A percentile compares a stretch with the other conserved stretches of the same genome.
Evolutionary conservation across 2,113 vertebrate genomes (phyloP).

Genomic region (Oceanodroma tethys): DNA sequence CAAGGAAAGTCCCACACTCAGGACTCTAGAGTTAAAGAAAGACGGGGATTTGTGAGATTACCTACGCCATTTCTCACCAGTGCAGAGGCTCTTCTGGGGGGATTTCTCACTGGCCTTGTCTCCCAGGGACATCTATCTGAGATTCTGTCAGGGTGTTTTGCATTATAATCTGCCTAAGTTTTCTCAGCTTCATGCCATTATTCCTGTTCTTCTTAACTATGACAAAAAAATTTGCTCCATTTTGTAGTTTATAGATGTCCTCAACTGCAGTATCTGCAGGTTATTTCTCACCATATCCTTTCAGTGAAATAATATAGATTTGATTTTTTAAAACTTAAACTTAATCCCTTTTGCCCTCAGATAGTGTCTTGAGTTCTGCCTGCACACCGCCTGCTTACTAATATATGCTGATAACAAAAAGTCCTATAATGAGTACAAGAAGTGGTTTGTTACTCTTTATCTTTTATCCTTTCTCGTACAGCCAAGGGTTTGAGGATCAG

Average conservation of each 20-base stretch:
- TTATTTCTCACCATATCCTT: background rate
- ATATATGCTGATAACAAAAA: background rate
- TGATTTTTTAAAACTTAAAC: background rate
- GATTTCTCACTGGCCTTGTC: background rate
- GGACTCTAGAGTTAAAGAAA: background rate
- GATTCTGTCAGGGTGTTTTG: background rate
- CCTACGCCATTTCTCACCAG: background rate
- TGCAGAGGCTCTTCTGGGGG: background rate
- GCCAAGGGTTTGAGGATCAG: background rate
- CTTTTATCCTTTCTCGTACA: background rate
- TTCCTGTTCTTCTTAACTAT: background rate
- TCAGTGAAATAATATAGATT: background rate
- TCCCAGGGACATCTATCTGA: background rate
- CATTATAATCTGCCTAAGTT: background rate
- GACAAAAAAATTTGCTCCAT: background rate
- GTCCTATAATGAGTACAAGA: background rate
- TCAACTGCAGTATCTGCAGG: background rate
- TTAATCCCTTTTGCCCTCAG: background rate
- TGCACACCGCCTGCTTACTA: background rate
- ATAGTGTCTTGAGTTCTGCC: background rate
- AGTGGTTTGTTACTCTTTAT: background rate
- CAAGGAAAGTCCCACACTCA: background rate
- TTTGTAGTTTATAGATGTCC: background rate
- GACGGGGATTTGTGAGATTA: accelerated
- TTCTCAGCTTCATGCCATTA: background rate